Percentiles rank a stretch among this genome's conserved stretches.
phyloP scores from a whole-genome alignment of 1,140 invertebrate genomes.

The Penaeus indicus region DNA sequence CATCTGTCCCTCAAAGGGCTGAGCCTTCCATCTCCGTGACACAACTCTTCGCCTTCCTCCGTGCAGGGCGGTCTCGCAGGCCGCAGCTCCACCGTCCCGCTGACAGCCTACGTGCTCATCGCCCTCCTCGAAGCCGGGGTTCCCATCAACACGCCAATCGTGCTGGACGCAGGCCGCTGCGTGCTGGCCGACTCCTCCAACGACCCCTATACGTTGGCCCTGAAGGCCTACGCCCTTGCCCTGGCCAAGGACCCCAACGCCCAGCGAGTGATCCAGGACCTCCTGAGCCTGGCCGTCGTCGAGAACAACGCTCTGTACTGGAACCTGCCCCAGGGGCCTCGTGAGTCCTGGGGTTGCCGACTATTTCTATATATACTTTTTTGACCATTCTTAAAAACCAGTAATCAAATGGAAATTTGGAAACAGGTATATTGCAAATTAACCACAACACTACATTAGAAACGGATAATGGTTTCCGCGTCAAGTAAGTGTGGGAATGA shows the following conservation, averaged over 20 bases:
- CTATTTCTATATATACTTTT: no score
- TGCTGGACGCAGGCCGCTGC: slow-evolving; percentile 83
- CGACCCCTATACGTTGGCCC: slow-evolving; percentile 83
- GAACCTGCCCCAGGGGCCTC: slow-evolving; percentile 28
- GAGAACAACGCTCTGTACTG: slow-evolving; percentile 32
- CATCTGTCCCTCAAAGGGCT: no score
- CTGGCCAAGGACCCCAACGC: slow-evolving; percentile 80
- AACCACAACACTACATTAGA: no score
- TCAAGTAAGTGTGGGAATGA: no score
- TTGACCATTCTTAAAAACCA: no score
- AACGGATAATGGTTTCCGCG: no score
- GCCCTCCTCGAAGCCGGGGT: slow-evolving; percentile 81
- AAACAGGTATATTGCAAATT: no score
- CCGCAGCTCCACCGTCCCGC: slow-evolving; percentile 78
- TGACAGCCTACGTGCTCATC: slow-evolving; percentile 87
- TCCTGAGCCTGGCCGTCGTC: slow-evolving; percentile 20
- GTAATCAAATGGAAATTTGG: no score
- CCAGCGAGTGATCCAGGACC: not conserved
- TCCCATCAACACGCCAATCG: slow-evolving; percentile 58
- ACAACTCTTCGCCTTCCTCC: not conserved
- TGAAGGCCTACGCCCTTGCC: slow-evolving; percentile 82
- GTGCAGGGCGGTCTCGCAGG: slow-evolving; percentile 81
- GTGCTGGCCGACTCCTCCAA: slow-evolving; percentile 75
- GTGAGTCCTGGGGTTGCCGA: not conserved
- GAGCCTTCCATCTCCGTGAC: no score